Base-by-base conservation (phyloP, 2,113 vertebrate genomes). In the Amphiprion percula region DNA sequence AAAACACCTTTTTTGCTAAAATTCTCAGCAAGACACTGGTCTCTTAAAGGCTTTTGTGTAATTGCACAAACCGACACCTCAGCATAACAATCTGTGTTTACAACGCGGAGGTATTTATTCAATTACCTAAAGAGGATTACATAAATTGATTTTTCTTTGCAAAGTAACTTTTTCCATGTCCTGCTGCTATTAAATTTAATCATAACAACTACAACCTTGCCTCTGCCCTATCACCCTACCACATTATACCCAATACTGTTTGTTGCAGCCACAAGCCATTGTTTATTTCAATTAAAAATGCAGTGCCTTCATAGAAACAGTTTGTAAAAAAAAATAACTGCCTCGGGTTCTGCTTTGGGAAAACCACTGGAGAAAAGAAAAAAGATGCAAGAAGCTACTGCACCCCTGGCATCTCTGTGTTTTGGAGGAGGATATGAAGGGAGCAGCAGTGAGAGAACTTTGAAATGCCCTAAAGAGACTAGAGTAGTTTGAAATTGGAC, bases 181-280 rank as follows among this genome's bases (percentile, higher is more conserved):
- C 80, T 55, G 62, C 30, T 24, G 39, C 52, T 72, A 83, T 85
- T 83, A 65, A 64, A 81, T 68, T 65, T 49, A 83, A 83, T 89
- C 73, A 84, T 76, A 84, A 82, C 69, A 82, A 83, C 81, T 79
- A 85, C 63, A 67, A 72, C 62, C 47, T 47, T 55, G 74, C 69
- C 83, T 83, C 59, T 83, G 67, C 69, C 72, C 82, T 64, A 52
- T 33, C 47, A 70, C 37, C 12, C 52, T 49, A 10, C 49, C 12
- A 64, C 62, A 70, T 69, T 66, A 75, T 46, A 24, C 52, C 23
- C 16, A 33, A 60, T 47, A 50, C 41, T 59, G 65, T 74, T 52
- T n/a, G 61, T 52, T 60, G 56, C 65, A 53, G 82, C 79, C 65
- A 79, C 19, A 9, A 72, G 74, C 66, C 28, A 72, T 86, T 80